Conservation (phyloP, 1,140 invertebrate genomes). For the Aphis craccivora region DNA sequence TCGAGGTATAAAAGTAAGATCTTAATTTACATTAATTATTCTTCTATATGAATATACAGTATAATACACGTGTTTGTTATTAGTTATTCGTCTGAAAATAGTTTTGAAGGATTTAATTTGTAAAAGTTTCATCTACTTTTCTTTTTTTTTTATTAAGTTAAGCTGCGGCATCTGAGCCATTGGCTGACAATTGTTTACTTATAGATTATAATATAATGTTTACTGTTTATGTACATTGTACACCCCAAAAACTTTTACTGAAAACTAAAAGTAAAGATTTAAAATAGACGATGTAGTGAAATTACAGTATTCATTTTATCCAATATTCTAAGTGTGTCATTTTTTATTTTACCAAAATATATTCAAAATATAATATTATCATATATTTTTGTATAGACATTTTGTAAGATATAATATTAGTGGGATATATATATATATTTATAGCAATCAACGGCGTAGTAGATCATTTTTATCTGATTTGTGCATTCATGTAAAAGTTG, state of each 20-base stretch:
- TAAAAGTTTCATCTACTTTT: background rate
- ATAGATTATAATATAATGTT: background rate
- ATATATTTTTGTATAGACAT: background rate
- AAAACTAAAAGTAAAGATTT: background rate
- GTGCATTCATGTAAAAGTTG: background rate
- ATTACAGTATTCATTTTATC: background rate
- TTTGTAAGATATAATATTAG: background rate
- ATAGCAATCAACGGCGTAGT: background rate
- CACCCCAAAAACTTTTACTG: background rate
- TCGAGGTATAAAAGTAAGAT: background rate
- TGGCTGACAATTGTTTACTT: background rate
- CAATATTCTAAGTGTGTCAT: background rate
- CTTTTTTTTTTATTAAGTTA: background rate
- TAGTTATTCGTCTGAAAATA: background rate
- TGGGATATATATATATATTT: too few species aligned
- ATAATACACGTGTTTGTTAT: background rate
- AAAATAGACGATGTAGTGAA: background rate
- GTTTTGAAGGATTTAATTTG: background rate
- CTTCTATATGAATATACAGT: background rate
- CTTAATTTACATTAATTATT: background rate
- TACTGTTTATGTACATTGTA: background rate
- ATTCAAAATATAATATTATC: background rate
- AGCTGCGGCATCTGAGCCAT: background rate
- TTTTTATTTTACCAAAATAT: background rate
- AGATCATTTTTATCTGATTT: background rate